A percentile compares a stretch with the other conserved stretches of the same genome.
Conservation (phyloP, 2,888 invertebrate species). For the Athalia cordata region DNA sequence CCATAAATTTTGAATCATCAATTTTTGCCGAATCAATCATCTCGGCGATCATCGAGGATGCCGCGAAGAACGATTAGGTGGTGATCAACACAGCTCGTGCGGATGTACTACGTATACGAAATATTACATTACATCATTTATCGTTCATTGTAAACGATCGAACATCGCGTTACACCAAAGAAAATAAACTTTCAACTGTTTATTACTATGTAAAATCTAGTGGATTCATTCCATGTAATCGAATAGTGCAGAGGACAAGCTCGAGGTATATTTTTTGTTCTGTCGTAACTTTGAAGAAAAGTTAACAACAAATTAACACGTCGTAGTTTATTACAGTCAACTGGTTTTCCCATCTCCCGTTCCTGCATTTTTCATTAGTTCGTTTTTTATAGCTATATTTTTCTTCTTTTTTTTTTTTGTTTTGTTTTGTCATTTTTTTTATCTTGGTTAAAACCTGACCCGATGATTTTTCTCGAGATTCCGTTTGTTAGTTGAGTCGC, state of each 20-base stretch:
- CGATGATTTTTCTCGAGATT: background rate
- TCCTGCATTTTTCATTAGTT: background rate
- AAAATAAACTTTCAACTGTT: too few relatives aligned
- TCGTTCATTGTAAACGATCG: too few relatives aligned
- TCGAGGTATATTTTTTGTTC: too few relatives aligned
- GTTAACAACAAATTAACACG: slow-evolving; percentile 18
- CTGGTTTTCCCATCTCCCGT: slow-evolving; percentile 6
- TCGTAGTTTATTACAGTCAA: background rate
- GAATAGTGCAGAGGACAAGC: background rate
- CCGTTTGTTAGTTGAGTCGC: slow-evolving; percentile 39
- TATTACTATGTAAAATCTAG: too few relatives aligned
- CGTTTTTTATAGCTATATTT: background rate
- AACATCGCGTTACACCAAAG: too few relatives aligned
- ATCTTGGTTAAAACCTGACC: slow-evolving; percentile 13
- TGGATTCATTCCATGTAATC: too few relatives aligned
- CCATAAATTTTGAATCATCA: slow-evolving; percentile 57
- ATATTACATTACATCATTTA: too few relatives aligned
- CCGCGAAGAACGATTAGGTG: slow-evolving; percentile 56
- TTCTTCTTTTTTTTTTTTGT: background rate
- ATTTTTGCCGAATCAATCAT: slow-evolving; percentile 48
- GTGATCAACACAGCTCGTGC: slow-evolving; percentile 57
- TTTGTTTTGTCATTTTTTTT: background rate
- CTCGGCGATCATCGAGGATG: slow-evolving; percentile 52
- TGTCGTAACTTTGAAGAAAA: background rate
- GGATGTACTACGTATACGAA: too few relatives aligned